Base-by-base conservation (phyloP, 1,140 invertebrate genomes). In the Bilobella aurantiaca region DNA sequence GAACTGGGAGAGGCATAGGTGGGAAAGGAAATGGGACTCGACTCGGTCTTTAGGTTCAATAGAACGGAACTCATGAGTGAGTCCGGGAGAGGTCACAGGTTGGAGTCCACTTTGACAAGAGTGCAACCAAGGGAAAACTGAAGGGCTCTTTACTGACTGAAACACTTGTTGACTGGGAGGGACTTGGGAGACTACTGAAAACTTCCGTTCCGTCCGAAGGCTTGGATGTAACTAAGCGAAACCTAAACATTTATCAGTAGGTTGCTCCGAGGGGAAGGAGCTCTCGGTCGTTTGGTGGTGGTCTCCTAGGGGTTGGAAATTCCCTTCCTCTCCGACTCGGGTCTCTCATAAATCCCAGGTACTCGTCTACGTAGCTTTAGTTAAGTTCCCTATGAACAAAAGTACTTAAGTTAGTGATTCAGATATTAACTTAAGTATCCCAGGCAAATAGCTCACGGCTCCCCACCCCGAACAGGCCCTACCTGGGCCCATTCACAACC, bases 21-120 rank as follows among this genome's bases (percentile, higher is more conserved):
- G 21, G 49, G 49, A 23, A 53, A 53, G 8, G 49, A 23, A 16
- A 53, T 53, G 8, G 49, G 49, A 53, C 49, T 53, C 49, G 49
- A 23, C 25, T 53, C 49, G 8, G 49, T 53, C 49, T 53, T 53
- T 53, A 53, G 25, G 49, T 53, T 53, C 25, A 53, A 53, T 23
- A 53, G 49, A 23, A 53, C 49, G 21, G 49, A 53, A 53, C 49
- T 53, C 49, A 53, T 53, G 8, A 3, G 49, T 42, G 34, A 12
- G 34, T 42, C 34, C 34, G 18, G 34, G 34, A 12, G 8, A 42
- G 8, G 8, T 18, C 34, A 42, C n/a, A n/a, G n/a, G n/a, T n/a
- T n/a, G n/a, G n/a, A n/a, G n/a, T n/a, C n/a, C n/a, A n/a, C n/a
- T n/a, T n/a, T n/a, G n/a, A n/a, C n/a, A n/a, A n/a, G n/a, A n/a